Evolutionary conservation across 2,797 vertebrate genomes (phyloP), one percentile per base, ranked within the genome.

Genomic region (Gallinago nigripennis): DNA sequence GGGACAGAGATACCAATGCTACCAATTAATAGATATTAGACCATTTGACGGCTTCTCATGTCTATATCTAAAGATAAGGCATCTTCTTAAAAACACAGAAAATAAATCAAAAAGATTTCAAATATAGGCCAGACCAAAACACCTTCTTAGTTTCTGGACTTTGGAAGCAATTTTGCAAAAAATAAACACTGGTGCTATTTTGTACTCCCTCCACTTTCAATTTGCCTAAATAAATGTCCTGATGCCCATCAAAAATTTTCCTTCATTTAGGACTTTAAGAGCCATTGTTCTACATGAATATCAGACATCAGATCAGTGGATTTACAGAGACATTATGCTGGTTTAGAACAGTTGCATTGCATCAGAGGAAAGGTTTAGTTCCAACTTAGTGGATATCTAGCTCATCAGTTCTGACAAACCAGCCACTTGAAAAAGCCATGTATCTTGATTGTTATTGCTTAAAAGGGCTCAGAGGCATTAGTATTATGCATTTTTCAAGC

Each of bases 401-500:
- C 56, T 89, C 66, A 84, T 75, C 79, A 94, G 61, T 28, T 73
- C 45, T 87, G 71, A 80, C 35, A 82, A 92, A 35, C 17, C 56
- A 76, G 24, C 6, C 79, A 66, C 82, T 79, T 69, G n/a, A 39
- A 75, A 89, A 93, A 57, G 16, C 6, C 31, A n/a, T 6, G 4
- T 35, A 23, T 94, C 43, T 64, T 78, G 45, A 69, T 64, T 84
- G 35, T 63, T 93, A 31, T 71, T 86, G 24, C 35, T 70, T 86
- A 63, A 78, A 66, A 77, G 21, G 11, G 37, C 43, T 87, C 23
- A 27, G 23, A 50, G 43, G 37, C 75, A 63, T 23, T 79, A 51
- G 75, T 37, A 88, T 90, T 86, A 50, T 21, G 46, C n/a, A 88
- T 78, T 95, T 96, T 92, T 72, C 39, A 56, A 88, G 43, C 21